Evolutionary conservation across 1,140 invertebrate species (phyloP).

Genomic region (Pseudomyrmex flavicornis): DNA sequence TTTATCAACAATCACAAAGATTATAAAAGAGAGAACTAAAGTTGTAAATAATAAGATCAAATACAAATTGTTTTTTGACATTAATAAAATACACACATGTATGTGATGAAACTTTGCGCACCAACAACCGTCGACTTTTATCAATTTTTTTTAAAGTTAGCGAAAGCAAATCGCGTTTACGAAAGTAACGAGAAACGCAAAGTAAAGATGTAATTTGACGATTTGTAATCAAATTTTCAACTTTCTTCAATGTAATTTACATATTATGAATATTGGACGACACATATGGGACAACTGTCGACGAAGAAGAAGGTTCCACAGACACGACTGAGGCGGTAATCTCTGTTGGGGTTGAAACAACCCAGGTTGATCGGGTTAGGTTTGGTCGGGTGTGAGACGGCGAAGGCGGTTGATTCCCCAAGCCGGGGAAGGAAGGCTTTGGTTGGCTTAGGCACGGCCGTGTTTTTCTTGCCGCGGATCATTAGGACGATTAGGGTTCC

Average conservation of each 20-base stretch:
- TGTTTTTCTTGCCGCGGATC: slow-evolving; percentile 85
- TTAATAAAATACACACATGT: too few relatives aligned
- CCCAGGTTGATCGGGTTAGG: slow-evolving; percentile 71
- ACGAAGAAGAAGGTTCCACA: slow-evolving; percentile 1
- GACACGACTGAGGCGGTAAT: slow-evolving; percentile 74
- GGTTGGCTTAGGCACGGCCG: slow-evolving; percentile 82
- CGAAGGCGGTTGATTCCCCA: slow-evolving; percentile 77
- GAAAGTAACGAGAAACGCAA: background rate
- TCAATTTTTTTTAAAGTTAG: too few relatives aligned
- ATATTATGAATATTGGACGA: background rate
- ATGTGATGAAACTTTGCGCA: too few relatives aligned
- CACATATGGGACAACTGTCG: background rate
- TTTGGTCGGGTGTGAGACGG: slow-evolving; percentile 69
- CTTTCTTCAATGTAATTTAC: background rate
- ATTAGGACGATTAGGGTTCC: slow-evolving; percentile 84
- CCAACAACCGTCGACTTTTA: too few relatives aligned
- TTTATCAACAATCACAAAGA: too few relatives aligned
- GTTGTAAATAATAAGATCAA: too few relatives aligned
- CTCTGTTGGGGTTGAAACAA: slow-evolving; percentile 73
- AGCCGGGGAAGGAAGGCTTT: slow-evolving; percentile 78
- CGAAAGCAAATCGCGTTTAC: too few relatives aligned
- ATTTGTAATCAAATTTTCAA: background rate
- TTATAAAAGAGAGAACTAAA: too few relatives aligned
- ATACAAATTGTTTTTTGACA: too few relatives aligned
- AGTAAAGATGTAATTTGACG: background rate